A percentile compares a stretch with the other conserved stretches of the same genome.
Evolutionary conservation across 2,888 invertebrate species (phyloP).

Genomic region (Deilephila elpenor): DNA sequence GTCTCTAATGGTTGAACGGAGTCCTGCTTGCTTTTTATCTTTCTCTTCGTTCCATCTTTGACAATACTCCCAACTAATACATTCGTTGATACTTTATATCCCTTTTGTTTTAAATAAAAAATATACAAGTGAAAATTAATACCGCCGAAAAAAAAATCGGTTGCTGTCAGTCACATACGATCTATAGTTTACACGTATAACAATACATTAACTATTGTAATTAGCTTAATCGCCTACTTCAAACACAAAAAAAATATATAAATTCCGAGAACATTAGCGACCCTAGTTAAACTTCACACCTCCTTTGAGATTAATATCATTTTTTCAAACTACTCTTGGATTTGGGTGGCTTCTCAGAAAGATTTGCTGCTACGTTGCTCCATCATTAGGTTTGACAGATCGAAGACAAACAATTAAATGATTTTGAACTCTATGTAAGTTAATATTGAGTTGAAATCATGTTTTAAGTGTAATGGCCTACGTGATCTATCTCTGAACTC

Average conservation of each 20-base stretch:
- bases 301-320: constrained; percentile 68
- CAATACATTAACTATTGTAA: neutral
- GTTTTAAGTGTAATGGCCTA: constrained; percentile 37
- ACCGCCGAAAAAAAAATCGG: too few species aligned
- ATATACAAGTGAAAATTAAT: too few species aligned
- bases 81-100: too few species aligned
- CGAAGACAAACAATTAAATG: constrained; percentile 38
- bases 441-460: neutral
- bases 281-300: constrained; percentile 67
- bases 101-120: too few species aligned
- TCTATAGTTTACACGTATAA: neutral
- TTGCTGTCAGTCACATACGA: too few species aligned
- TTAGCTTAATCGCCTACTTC: neutral
- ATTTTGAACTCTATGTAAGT: constrained; percentile 30
- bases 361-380: constrained; percentile 48
- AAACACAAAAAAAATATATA: constrained; percentile 4
- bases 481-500: constrained; percentile 57
- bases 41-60: too few species aligned
- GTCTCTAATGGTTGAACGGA: too few species aligned
- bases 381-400: constrained; percentile 46
- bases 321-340: constrained; percentile 59
- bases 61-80: too few species aligned
- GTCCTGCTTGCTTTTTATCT: too few species aligned
- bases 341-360: constrained; percentile 62
- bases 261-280: constrained; percentile 50